Evolutionary conservation across 2,888 invertebrate genomes (phyloP), one percentile per base, ranked within the genome.

Genomic region (Matsumyia berberina): DNA sequence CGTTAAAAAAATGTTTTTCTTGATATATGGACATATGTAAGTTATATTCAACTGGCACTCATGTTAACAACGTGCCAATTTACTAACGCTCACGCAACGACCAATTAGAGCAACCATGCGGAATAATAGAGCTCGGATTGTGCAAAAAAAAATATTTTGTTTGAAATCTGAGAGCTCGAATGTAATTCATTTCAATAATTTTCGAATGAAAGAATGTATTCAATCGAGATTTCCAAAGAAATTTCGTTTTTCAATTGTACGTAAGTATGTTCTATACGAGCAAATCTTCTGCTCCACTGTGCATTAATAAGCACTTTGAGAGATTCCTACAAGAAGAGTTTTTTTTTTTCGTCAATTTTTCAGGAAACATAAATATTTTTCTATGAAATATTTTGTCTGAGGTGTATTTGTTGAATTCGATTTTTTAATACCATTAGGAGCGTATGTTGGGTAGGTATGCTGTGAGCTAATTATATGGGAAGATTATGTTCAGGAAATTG

Each of bases 221-320:
- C 7, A 15, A 62, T 46, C 7, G 2, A 17, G 37, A 24, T 57
- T 39, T 57, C 11, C 31, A 6, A 8, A 3, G 4, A 17, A 29
- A 4, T 46, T 17, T n/a, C n/a, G n/a, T 17, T 62, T 62, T 44
- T 44, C 5, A 44, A 46, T 33, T 46, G 62, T 31, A 24, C 2
- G 4, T 24, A 24, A 4, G 4, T 24, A 24, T 24, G 24, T 24
- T 24, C n/a, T n/a, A n/a, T 24, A 17, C 44, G 12, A 11, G 11
- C 15, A 42, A 60, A 11, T 44, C 31, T 44, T 60, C 44, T 60
- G 31, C 31, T 44, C 33, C n/a, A 11, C 11, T 31, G 29, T 44
- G 6, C 60, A 31, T 17, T 15, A 62, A 44, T 33, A 1, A 44
- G 31, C 6, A 19, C 33, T 62, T 44, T 60, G 3, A 37, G 35